phyloP scores from a whole-genome alignment of 1,140 invertebrate genomes.

The Orius laevigatus region DNA sequence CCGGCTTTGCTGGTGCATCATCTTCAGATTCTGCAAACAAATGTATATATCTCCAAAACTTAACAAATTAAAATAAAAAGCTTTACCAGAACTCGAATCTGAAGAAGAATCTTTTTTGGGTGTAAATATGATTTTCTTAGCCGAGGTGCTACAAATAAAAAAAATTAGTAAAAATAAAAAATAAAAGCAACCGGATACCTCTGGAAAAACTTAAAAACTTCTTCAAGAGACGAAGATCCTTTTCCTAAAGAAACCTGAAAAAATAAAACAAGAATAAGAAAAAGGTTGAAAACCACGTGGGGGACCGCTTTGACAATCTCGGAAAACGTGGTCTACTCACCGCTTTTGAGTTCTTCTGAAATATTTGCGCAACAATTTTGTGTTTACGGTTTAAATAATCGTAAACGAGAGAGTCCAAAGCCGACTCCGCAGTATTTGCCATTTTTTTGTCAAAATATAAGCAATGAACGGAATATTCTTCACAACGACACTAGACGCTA shows the following conservation, averaged over 20 bases:
- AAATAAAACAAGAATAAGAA: constrained; percentile 3
- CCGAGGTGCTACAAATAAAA: constrained; percentile 21
- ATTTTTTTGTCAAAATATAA: neutral
- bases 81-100: neutral
- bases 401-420: constrained; percentile 10
- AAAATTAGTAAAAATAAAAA: constrained; percentile 40
- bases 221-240: constrained; percentile 7
- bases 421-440: neutral
- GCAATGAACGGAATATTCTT: neutral
- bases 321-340: constrained; percentile 15
- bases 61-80: neutral
- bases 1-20: constrained; percentile 13
- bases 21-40: constrained; percentile 16
- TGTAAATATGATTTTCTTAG: neutral
- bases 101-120: neutral
- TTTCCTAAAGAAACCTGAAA: constrained; percentile 8
- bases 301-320: too few species aligned
- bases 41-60: neutral
- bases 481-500: neutral
- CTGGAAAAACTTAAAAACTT: constrained; percentile 5
- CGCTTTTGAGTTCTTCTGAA: constrained; percentile 21
- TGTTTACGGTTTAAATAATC: constrained; percentile 19
- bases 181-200: constrained; percentile 5
- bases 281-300: neutral
- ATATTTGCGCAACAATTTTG: constrained; percentile 17